Base-by-base conservation (phyloP, 2,113 vertebrate genomes). In the Eublepharis macularius region DNA sequence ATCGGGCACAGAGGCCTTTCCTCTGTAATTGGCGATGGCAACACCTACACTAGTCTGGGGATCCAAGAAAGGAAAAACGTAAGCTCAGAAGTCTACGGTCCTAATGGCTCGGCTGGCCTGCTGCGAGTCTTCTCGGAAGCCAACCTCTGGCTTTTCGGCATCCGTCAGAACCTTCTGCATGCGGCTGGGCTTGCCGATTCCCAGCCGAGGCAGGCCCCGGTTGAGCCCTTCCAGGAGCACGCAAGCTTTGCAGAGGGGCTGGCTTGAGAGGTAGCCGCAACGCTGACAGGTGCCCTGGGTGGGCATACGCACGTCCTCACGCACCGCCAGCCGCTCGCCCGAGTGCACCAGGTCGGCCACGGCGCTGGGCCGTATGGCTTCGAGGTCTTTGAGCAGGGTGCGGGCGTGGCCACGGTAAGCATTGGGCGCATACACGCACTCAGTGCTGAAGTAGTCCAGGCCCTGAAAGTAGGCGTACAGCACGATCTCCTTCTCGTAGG, bases 401-500 rank as follows among this genome's bases (percentile, higher is more conserved):
- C 98, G 96, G 0, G 98, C 97, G 39, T 98, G 86, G 47, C 97
- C 98, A 0, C 98, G 97, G 91, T 98, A 98, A 54, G 98, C 98
- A 36, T 98, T 97, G 45, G 97, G 98, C 0, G 98, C 98, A 76
- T 98, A 98, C 49, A 98, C 95, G 1, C 98, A 98, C 90, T 98
- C 98, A 0, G 98, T 98, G 19, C 97, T 98, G 90, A 98, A 98
- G 95, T 98, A 99, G 95, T 97, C 96, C 12, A 99, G 91, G 88
- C 96, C 97, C 57, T 98, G 97, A 88, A 98, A 98, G 92, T 98
- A 97, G 12, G 98, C 98, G 0, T 98, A 98, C n/a, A 98, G 94
- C 57, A 98, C 98, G 6, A 98, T 98, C 95, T 98, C 98, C 90
- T 98, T 98, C 93, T 98, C 98, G 3, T 98, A 98, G 2, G 97